Evolutionary conservation across 2,797 vertebrate species (phyloP).

Genomic region (Gymnoscopelus microlampas): DNA sequence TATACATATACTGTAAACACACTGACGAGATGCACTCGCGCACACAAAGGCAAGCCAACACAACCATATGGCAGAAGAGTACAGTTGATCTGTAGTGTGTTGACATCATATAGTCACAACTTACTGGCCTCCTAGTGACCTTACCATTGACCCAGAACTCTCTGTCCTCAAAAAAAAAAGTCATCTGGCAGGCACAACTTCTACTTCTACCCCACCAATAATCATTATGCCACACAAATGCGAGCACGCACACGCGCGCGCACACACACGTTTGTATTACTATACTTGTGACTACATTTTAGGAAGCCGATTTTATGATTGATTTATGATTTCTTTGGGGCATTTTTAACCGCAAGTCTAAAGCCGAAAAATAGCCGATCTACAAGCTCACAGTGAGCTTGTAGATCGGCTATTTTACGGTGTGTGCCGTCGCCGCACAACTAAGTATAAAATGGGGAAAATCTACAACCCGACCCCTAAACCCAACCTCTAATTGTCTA

Average conservation of each 20-base stretch:
- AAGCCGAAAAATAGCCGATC: no score
- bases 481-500: no score
- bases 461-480: no score
- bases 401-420: no score
- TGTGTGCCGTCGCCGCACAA: no score
- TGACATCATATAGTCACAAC: conserved; percentile 47
- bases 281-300: no score
- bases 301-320: no score
- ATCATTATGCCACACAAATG: not conserved
- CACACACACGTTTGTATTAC: no score
- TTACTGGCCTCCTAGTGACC: conserved; percentile 15
- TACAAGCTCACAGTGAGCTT: no score
- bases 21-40: not conserved
- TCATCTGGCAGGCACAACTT: conserved; percentile 39
- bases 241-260: not conserved
- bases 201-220: conserved; percentile 19
- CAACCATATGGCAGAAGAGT: conserved; percentile 17
- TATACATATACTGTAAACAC: not conserved
- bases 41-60: not conserved
- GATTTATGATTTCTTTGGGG: no score
- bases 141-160: conserved; percentile 20
- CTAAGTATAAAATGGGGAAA: no score
- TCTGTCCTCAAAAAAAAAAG: conserved; percentile 26
- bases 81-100: conserved; percentile 46
- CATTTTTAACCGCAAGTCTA: no score